Evolutionary conservation across 1,140 invertebrate genomes (phyloP).

Genomic region (Drosophila kohkoa): DNA sequence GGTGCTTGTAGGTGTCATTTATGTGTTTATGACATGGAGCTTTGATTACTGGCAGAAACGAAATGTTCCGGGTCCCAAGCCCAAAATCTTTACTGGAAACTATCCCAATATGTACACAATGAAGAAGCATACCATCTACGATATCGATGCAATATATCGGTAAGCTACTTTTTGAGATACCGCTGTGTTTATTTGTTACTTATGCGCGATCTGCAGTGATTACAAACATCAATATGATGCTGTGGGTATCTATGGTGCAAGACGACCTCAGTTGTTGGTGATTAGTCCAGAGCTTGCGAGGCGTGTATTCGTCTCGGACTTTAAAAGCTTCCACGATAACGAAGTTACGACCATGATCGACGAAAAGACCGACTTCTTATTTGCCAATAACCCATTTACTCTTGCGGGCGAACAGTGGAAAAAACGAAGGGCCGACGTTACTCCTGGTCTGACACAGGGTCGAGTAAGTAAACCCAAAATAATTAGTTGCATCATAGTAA

Average conservation of each 20-base stretch:
- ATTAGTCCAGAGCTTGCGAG: slow-evolving; percentile 85
- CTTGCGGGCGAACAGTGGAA: slow-evolving; percentile 86
- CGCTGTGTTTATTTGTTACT: neutral
- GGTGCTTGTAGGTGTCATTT: slow-evolving; percentile 47
- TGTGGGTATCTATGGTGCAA: slow-evolving; percentile 65
- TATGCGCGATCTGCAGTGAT: slow-evolving; percentile 26
- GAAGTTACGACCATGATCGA: slow-evolving; percentile 65
- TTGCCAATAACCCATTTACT: slow-evolving; percentile 85
- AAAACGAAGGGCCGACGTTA: slow-evolving; percentile 85
- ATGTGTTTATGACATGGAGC: slow-evolving; percentile 77
- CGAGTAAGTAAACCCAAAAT: slow-evolving; percentile 47
- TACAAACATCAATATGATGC: slow-evolving; percentile 70
- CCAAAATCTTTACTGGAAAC: slow-evolving; percentile 68
- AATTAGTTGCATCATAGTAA: neutral
- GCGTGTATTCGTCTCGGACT: slow-evolving; percentile 86
- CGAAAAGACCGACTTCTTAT: slow-evolving; percentile 84
- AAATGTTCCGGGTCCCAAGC: slow-evolving; percentile 72
- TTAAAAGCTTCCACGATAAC: slow-evolving; percentile 85
- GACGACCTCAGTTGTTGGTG: slow-evolving; percentile 84
- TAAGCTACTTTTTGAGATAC: slow-evolving; percentile 17
- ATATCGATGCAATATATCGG: slow-evolving; percentile 68
- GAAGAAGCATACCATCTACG: slow-evolving; percentile 60
- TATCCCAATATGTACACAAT: slow-evolving; percentile 59
- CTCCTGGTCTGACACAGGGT: slow-evolving; percentile 86
- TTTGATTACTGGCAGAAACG: slow-evolving; percentile 79